These are phyloP conservation scores for Galeopsomyia nigrocyanea DNA, from an alignment of 2,888 invertebrate genomes.

Conservation along the genomic window DNA sequence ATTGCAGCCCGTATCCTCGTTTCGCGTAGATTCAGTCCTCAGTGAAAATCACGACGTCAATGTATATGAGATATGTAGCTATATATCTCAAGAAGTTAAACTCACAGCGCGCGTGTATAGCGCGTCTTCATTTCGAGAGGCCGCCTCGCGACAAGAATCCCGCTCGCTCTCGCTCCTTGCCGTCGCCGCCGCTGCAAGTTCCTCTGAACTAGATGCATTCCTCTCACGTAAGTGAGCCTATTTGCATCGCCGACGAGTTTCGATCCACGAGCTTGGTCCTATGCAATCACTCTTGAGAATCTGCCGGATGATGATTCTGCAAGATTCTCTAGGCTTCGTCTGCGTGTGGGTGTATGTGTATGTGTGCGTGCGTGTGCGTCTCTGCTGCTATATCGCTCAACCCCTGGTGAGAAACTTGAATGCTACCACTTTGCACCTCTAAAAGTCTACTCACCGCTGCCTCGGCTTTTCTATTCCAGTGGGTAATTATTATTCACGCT, in stretches of 20 bases:
- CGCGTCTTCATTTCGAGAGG: background rate
- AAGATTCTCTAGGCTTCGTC: constrained; percentile 22
- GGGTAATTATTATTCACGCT: no score
- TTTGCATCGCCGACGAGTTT: constrained; percentile 45
- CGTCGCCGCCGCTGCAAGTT: background rate
- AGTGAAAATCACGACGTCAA: no score
- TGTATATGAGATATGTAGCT: constrained; percentile 24
- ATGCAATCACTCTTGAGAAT: constrained; percentile 41
- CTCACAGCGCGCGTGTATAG: no score
- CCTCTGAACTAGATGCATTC: constrained; percentile 37
- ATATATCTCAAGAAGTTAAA: background rate
- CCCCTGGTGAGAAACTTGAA: constrained; percentile 17
- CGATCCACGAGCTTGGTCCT: constrained; percentile 26
- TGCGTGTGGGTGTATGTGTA: no score
- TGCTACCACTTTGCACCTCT: constrained; percentile 9
- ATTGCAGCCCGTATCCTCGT: no score
- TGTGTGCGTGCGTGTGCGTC: background rate
- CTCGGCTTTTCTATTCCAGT: no score
- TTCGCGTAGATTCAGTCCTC: no score
- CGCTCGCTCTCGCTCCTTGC: background rate
- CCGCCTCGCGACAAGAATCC: background rate
- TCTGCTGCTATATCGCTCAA: background rate
- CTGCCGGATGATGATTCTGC: constrained; percentile 39
- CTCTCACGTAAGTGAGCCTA: constrained; percentile 45
- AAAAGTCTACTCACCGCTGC: background rate